phyloP scores from a whole-genome alignment of 2,113 vertebrate species.

The Scolopax mira region DNA sequence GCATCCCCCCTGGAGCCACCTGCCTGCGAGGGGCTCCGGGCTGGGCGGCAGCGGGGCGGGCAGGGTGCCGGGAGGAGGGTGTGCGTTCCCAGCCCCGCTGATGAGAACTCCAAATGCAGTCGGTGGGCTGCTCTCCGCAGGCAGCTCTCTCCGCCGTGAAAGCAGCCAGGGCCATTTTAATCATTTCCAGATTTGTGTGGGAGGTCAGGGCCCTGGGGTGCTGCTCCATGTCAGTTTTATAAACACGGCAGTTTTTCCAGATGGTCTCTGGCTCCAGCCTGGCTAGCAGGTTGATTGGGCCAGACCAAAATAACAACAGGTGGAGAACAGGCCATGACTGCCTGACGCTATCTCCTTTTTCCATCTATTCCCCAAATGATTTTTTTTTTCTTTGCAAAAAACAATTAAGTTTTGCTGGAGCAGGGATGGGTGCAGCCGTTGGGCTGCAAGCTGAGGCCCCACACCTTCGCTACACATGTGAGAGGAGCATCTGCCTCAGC shows the following conservation, averaged over 20 bases:
- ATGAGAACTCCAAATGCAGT: conserved; percentile 79
- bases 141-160: conserved; percentile 55
- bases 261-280: conserved; percentile 99
- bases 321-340: conserved; percentile 91
- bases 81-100: conserved; percentile 50
- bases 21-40: accelerated
- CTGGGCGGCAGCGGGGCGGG: not conserved
- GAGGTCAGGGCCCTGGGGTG: conserved; percentile 98
- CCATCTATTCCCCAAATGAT: conserved; percentile 67
- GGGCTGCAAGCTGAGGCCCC: not conserved
- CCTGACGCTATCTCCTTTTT: conserved; percentile 69
- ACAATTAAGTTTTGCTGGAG: conserved; percentile 39
- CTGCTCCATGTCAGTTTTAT: conserved; percentile 97
- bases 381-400: conserved; percentile 37
- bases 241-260: conserved; percentile 99
- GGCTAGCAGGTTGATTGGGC: conserved; percentile 99
- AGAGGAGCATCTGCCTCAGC: not conserved
- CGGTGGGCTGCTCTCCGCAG: conserved; percentile 64
- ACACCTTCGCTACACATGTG: not conserved
- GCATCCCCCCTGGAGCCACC: not conserved
- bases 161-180: conserved; percentile 81
- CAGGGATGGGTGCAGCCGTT: not conserved
- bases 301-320: conserved; percentile 96
- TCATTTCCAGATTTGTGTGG: conserved; percentile 99
- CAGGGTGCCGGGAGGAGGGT: not conserved